A percentile compares a stretch with the other conserved stretches of the same genome.
Conservation (phyloP, 2,888 invertebrate genomes). For the Leucophenga maculata region DNA sequence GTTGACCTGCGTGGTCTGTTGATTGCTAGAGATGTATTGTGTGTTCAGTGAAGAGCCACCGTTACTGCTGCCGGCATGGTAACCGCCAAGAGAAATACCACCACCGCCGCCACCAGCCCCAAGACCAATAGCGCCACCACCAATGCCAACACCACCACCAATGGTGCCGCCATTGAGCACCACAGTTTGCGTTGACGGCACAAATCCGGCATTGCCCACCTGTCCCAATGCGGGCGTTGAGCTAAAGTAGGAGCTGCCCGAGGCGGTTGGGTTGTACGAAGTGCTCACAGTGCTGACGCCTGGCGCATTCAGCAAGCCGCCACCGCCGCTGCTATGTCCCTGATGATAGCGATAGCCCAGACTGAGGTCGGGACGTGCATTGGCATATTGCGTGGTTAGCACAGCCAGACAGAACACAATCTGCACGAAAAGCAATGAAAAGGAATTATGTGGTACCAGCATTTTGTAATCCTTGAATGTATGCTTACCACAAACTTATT, state of each 20-base stretch:
- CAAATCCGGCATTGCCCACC: slow-evolving; percentile 37
- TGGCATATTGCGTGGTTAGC: slow-evolving; percentile 39
- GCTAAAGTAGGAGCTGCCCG: slow-evolving; percentile 54
- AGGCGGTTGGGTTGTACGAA: slow-evolving; percentile 57
- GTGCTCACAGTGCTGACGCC: slow-evolving; percentile 25
- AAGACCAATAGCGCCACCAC: slow-evolving; percentile 22
- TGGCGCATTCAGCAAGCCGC: slow-evolving; percentile 47
- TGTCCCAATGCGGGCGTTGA: slow-evolving; percentile 50
- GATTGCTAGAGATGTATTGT: neutral
- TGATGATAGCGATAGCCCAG: slow-evolving; percentile 61
- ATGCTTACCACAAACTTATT: slow-evolving; percentile 61
- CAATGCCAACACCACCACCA: slow-evolving; percentile 37
- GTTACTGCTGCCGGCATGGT: slow-evolving; percentile 32
- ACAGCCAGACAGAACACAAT: slow-evolving; percentile 55
- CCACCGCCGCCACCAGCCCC: slow-evolving; percentile 24
- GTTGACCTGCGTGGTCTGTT: slow-evolving; percentile 36
- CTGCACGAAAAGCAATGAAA: slow-evolving; percentile 44
- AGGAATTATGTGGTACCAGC: no score
- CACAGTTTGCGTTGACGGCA: slow-evolving; percentile 25
- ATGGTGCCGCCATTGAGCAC: neutral
- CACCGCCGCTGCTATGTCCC: slow-evolving; percentile 49
- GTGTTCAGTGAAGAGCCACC: slow-evolving; percentile 14
- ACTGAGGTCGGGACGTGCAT: slow-evolving; percentile 65
- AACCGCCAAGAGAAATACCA: no score
- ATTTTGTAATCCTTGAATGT: neutral